Conservation (phyloP, 2,113 vertebrate genomes). For the Chionodraco myersi region DNA sequence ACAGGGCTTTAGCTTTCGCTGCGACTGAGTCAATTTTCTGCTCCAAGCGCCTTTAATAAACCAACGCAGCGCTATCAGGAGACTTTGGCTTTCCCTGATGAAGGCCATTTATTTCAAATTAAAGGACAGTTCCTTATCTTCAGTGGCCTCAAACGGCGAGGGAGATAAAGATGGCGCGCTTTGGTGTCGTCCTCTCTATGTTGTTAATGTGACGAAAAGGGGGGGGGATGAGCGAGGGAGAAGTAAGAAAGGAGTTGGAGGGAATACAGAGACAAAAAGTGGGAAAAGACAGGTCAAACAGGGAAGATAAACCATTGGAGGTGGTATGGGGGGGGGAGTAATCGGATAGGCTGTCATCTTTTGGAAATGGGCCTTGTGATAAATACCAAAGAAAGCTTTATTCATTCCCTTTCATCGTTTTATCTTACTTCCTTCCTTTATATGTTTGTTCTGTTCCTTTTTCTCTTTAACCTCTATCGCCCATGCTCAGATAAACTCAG, state of each 20-base stretch:
- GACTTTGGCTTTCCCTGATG: constrained; percentile 76
- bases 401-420: constrained; percentile 45
- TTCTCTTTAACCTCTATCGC: constrained; percentile 58
- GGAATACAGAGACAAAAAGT: constrained; percentile 23
- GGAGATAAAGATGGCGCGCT: constrained; percentile 62
- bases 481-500: constrained; percentile 39
- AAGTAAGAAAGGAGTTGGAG: background rate
- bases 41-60: constrained; percentile 85
- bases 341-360: constrained; percentile 60
- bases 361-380: constrained; percentile 56
- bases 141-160: constrained; percentile 48
- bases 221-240: background rate
- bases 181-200: constrained; percentile 55
- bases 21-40: constrained; percentile 83
- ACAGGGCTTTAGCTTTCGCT: constrained; percentile 72
- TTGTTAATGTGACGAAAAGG: constrained; percentile 53
- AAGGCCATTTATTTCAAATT: constrained; percentile 87
- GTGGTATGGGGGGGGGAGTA: constrained; percentile 26
- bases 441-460: constrained; percentile 46
- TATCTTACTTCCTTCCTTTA: constrained; percentile 47
- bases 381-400: constrained; percentile 47
- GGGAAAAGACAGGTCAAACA: constrained; percentile 33
- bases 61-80: constrained; percentile 72
- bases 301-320: constrained; percentile 35
- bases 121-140: constrained; percentile 85